Evolutionary conservation across 2,113 vertebrate genomes (phyloP), one percentile per base, ranked within the genome.

Genomic region (Ictalurus punctatus): DNA sequence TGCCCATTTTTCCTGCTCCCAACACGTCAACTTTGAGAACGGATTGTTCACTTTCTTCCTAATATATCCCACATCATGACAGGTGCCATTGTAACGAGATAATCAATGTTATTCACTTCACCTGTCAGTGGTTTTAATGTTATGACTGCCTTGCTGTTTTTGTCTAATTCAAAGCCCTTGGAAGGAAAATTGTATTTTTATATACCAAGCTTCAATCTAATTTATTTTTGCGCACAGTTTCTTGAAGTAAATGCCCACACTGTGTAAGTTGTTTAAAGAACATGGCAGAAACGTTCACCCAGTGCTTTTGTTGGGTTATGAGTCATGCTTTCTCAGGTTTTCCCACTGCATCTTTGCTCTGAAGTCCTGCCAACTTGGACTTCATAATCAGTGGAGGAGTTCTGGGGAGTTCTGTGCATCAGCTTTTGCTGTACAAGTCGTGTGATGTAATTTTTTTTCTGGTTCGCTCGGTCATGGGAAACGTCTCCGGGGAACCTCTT

Each of bases 241-340:
- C 40, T 78, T 78, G 12, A 80, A 56, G 27, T 81, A 23, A 37
- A 17, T 25, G 21, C 61, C 76, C 44, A 80, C 74, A 21, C 21
- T 27, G 16, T 56, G 52, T 25, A 5, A 0, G 23, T 48, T 79
- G 23, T 48, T 73, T 86, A 21, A 4, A 56, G 84, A 56, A 71
- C 34, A 37, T 76, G 52, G 30, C 4, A 63, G 44, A 19, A 81
- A 44, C 19, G 2, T 71, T 87, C 76, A 34, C 23, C 81, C 81
- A 73, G 54, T 48, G 37, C 87, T 63, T 63, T 37, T 19, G 27
- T 37, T 82, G 69, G 23, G n/a, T 82, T 3, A 37, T 87, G 76
- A 87, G n/a, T 87, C 86, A 83, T 83, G 73, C 58, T 84, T 84
- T 88, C 81, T 76, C 81, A 88, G 56, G 81, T 74, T 84, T 58